Evolutionary conservation across 2,113 vertebrate genomes (phyloP), one percentile per base, ranked within the genome.

Genomic region (Phrynocephalus versicolor): DNA sequence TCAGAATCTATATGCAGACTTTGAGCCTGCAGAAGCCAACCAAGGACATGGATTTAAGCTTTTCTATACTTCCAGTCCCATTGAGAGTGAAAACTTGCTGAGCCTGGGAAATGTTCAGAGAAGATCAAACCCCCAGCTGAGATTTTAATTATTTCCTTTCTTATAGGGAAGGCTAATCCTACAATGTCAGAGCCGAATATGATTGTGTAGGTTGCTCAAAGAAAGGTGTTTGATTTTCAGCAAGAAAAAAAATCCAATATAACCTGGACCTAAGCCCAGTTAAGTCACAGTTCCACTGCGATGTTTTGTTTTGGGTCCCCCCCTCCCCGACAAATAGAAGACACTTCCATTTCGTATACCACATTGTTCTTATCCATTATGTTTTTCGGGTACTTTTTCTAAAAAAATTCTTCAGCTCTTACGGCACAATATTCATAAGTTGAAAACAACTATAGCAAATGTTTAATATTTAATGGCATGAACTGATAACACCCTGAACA

Each of bases 11-110:
- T 51, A 70, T 39, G 62, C 55, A 64, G 71, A 25, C 55, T 81
- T 80, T 85, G 76, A 35, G 51, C 23, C 16, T 51, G 41, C 37
- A 10, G 76, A 83, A 83, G 51, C 76, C 37, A 83, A 33, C 27
- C 14, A 58, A 77, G 55, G 72, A 80, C n/a, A 81, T 21, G 71
- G n/a, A 64, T 69, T 82, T 81, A 51, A 33, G 55, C 71, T 71
- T 74, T 82, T 69, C 62, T 79, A 75, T 73, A 70, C 51, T 33
- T 76, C 37, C 81, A 64, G 64, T n/a, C 58, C 37, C 71, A 83
- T 88, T 83, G 67, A 88, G 41, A 88, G 79, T 74, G 74, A 79
- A 88, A 65, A 39, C 51, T 83, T 35, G 70, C 41, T 51, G 23
- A 84, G 35, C 6, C 81, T 58, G 55, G n/a, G 71, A 83, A 80